A percentile compares a stretch with the other conserved stretches of the same genome.
phyloP scores from a whole-genome alignment of 2,888 invertebrate species.

The Psylliodes chrysocephalus region DNA sequence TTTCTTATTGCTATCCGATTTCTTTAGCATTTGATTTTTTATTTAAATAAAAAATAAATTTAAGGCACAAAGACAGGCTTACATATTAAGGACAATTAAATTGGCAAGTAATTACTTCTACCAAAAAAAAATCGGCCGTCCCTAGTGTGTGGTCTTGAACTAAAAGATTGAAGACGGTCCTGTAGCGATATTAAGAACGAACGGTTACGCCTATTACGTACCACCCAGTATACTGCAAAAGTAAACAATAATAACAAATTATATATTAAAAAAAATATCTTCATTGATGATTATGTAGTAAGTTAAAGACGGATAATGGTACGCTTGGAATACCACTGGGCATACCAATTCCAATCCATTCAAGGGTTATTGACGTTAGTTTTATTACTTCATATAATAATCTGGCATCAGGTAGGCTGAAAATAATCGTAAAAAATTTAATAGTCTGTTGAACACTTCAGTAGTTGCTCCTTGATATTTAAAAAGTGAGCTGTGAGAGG shows the following conservation, averaged over 20 bases:
- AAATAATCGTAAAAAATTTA: slow-evolving; percentile 15
- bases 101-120: too few relatives aligned
- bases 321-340: not conserved
- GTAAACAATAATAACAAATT: slow-evolving; percentile 9
- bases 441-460: not conserved
- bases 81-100: too few relatives aligned
- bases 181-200: not conserved
- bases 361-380: slow-evolving; percentile 25
- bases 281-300: slow-evolving; percentile 2
- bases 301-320: not conserved
- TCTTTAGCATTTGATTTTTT: too few relatives aligned
- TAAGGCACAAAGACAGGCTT: too few relatives aligned
- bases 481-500: not conserved
- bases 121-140: too few relatives aligned
- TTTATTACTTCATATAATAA: slow-evolving; percentile 30
- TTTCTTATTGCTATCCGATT: too few relatives aligned
- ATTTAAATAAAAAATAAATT: too few relatives aligned
- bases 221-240: slow-evolving; percentile 1
- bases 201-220: not conserved
- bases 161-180: not conserved
- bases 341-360: not conserved
- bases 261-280: too few relatives aligned
- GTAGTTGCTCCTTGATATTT: not conserved
- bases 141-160: too few relatives aligned
- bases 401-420: slow-evolving; percentile 4